Evolutionary conservation across 2,888 invertebrate genomes (phyloP), one percentile per base, ranked within the genome.

Genomic region (Megalurothrips usitatus): DNA sequence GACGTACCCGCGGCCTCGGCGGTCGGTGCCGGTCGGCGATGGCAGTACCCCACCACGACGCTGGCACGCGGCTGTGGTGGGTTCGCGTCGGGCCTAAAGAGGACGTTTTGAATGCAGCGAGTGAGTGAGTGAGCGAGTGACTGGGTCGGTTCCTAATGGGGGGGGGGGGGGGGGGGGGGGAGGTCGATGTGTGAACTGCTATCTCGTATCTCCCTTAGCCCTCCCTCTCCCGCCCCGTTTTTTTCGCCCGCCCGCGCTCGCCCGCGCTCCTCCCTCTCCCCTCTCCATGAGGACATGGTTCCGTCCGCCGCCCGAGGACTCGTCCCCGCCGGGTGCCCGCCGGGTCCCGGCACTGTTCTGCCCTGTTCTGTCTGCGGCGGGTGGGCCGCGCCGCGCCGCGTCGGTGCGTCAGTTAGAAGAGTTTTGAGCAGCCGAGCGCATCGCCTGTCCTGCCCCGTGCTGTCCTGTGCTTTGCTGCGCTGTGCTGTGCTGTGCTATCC

Each of bases 181-280:
- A 26, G 63, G 28, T 10, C 8, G 10, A 79, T 23, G 34, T 23
- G 23, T n/a, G 63, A 52, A 58, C 68, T 58, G 47, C 19, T 80
- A 23, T n/a, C 11, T 43, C 34, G 43, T 34, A n/a, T 28, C 80
- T 28, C 52, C 78, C 78, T 49, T 80, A 43, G 34, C 78, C 49
- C 78, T 34, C 80, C n/a, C n/a, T 78, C 78, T 52, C 78, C 23
- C 78, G 9, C 49, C 78, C 78, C n/a, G 34, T 43, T 23, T 58
- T 58, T 47, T 63, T 19, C 28, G 11, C 23, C 75, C 63, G 11
- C 1, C 75, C 47, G 23, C 63, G 52, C 47, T 19, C 34, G 26
- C 28, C 26, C 14, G 1, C 48, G n/a, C n/a, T n/a, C 28, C 81
- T 81, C 34, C n/a, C 43, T 79, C 34, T 81, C 28, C 49, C 34